Base-by-base conservation (phyloP, 1,140 invertebrate species). In the Copidosoma floridanum region DNA sequence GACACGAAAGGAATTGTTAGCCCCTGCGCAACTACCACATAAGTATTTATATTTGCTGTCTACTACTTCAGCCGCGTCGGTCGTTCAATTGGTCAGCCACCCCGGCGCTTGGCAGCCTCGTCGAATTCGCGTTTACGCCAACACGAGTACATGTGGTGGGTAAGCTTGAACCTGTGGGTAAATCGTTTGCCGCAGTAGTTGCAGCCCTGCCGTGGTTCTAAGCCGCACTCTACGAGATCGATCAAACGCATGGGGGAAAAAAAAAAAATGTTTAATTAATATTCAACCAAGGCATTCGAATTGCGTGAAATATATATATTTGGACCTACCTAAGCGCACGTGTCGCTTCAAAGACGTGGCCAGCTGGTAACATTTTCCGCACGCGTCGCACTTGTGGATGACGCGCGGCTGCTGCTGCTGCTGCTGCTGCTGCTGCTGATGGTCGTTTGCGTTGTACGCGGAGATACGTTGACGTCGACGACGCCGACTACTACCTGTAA, bases 181-280 rank as follows among this genome's bases (percentile, higher is more conserved):
- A 81, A 80, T 53, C 68, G 75, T 43, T 79, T 77, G 20, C 68
- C 67, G 59, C 81, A 83, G 46, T 71, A 68, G 8, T 71, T 68
- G 60, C 81, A 83, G 16, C 59, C 57, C 53, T 78, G 69, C 35
- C 69, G 66, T 2, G 78, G 76, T 14, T 76, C 70, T 2, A 73
- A 68, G 3, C 81, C 81, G 53, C 82, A 83, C 24, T 78, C 38
- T 43, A n/a, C n/a, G n/a, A n/a, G n/a, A n/a, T n/a, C n/a, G n/a
- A n/a, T n/a, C n/a, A n/a, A n/a, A n/a, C 32, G 41, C 14, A 20
- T 18, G 27, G 12, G 23, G n/a, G n/a, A n/a, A 44, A 44, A 44
- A 44, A n/a, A 18, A 21, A 18, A 44, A 44, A 44, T 44, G n/a
- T 44, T 18, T 11, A 21, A 18, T 44, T 44, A 8, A n/a, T n/a